Evolutionary conservation across 1,140 invertebrate species (phyloP).

Genomic region (Cylas formicarius): DNA sequence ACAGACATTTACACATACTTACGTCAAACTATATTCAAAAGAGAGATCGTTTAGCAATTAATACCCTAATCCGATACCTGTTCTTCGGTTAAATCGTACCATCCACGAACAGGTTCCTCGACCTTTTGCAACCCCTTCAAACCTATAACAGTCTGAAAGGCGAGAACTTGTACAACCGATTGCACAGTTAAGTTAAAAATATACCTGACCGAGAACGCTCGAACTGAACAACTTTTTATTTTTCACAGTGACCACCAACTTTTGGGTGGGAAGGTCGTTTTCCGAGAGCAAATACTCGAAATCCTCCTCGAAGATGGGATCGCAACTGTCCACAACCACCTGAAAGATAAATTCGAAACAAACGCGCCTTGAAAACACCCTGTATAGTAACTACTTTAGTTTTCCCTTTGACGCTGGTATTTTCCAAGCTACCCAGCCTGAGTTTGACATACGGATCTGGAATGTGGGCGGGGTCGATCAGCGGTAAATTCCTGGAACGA

Average conservation of each 20-base stretch:
- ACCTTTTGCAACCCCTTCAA: slow-evolving; percentile 7
- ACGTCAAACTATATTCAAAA: too few species aligned
- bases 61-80: slow-evolving; percentile 11
- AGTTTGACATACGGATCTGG: slow-evolving; percentile 92
- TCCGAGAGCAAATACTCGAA: slow-evolving; percentile 75
- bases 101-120: slow-evolving; percentile 8
- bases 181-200: neutral
- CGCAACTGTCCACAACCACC: slow-evolving; percentile 78
- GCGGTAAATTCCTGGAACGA: slow-evolving; percentile 68
- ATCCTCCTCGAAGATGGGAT: slow-evolving; percentile 82
- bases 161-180: neutral
- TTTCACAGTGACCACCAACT: slow-evolving; percentile 69
- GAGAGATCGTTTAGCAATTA: too few species aligned
- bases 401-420: slow-evolving; percentile 80
- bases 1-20: too few species aligned
- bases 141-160: slow-evolving; percentile 13
- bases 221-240: slow-evolving; percentile 74
- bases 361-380: neutral
- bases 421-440: slow-evolving; percentile 76
- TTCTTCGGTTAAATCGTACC: slow-evolving; percentile 11
- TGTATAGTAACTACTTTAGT: slow-evolving; percentile 54
- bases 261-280: slow-evolving; percentile 60
- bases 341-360: slow-evolving; percentile 31
- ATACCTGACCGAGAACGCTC: slow-evolving; percentile 71
- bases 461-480: slow-evolving; percentile 77